Evolutionary conservation across 2,797 vertebrate genomes (phyloP).

Genomic region (Valencia hispanica): DNA sequence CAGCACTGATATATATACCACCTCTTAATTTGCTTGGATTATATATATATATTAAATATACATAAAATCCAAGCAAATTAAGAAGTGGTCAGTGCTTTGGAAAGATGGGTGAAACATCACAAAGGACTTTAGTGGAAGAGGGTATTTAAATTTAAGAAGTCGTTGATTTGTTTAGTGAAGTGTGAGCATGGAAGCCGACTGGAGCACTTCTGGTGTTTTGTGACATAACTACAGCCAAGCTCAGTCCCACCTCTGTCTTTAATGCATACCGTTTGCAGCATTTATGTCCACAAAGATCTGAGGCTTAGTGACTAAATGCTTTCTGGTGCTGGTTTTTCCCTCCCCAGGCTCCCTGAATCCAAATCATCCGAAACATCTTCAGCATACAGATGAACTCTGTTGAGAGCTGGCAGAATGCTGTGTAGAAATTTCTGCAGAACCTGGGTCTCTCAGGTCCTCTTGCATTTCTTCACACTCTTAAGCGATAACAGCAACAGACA

Average conservation of each 20-base stretch:
- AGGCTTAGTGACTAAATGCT: constrained; percentile 24
- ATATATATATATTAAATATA: too few relatives aligned
- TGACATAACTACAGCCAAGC: constrained; percentile 2
- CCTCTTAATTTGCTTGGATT: too few relatives aligned
- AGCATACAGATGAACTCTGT: constrained; percentile 42
- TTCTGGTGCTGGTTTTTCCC: constrained; percentile 18
- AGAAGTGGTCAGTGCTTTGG: background rate
- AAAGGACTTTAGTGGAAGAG: background rate
- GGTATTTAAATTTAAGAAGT: background rate
- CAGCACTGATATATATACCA: too few relatives aligned
- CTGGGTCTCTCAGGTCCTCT: constrained; percentile 60
- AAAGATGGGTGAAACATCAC: background rate
- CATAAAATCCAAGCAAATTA: background rate
- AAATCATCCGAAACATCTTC: constrained; percentile 24
- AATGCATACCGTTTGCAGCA: background rate
- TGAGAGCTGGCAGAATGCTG: constrained; percentile 29
- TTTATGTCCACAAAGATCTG: constrained; percentile 25
- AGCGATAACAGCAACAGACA: constrained; percentile 76
- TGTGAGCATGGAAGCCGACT: constrained; percentile 10
- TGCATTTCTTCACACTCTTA: constrained; percentile 70
- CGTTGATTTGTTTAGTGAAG: background rate
- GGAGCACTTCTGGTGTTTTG: background rate
- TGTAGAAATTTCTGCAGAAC: constrained; percentile 42
- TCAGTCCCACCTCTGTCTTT: background rate
- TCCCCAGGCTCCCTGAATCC: constrained; percentile 23